phyloP scores from a whole-genome alignment of 2,113 vertebrate species.

The Urocynchramus pylzowi region DNA sequence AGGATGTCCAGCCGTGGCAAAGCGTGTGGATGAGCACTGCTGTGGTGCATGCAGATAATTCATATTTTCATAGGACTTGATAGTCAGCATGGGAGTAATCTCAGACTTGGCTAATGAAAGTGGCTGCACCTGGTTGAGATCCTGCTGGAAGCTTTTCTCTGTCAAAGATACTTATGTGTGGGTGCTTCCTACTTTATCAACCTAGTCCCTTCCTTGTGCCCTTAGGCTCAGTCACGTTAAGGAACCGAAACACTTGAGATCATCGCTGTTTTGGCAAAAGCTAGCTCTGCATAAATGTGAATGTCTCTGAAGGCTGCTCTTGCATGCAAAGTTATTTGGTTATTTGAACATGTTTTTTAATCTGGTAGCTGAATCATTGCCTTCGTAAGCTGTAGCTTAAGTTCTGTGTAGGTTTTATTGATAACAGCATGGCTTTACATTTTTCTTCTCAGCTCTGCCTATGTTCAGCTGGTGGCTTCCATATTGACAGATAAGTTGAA shows the following conservation, averaged over 20 bases:
- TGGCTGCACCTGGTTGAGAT: slow-evolving; percentile 50
- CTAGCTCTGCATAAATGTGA: background rate
- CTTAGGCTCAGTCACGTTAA: background rate
- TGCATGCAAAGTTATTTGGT: background rate
- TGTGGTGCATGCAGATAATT: background rate
- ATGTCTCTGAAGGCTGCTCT: background rate
- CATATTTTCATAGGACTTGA: slow-evolving; percentile 22
- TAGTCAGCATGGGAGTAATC: slow-evolving; percentile 36
- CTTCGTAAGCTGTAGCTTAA: background rate
- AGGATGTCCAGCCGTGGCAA: background rate
- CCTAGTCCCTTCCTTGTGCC: background rate
- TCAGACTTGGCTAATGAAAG: slow-evolving; percentile 33
- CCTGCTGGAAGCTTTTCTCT: slow-evolving; percentile 30
- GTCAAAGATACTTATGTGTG: background rate
- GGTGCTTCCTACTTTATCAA: background rate
- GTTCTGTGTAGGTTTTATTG: background rate
- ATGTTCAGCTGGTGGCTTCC: background rate
- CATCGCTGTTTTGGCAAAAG: background rate
- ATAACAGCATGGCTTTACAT: background rate
- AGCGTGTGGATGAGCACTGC: background rate
- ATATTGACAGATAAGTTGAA: background rate
- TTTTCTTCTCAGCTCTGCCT: background rate
- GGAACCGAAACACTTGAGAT: slow-evolving; percentile 1
- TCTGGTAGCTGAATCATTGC: background rate
- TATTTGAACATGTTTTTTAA: background rate